Conservation (phyloP, 1,140 invertebrate genomes). For the Bombus turneri region DNA sequence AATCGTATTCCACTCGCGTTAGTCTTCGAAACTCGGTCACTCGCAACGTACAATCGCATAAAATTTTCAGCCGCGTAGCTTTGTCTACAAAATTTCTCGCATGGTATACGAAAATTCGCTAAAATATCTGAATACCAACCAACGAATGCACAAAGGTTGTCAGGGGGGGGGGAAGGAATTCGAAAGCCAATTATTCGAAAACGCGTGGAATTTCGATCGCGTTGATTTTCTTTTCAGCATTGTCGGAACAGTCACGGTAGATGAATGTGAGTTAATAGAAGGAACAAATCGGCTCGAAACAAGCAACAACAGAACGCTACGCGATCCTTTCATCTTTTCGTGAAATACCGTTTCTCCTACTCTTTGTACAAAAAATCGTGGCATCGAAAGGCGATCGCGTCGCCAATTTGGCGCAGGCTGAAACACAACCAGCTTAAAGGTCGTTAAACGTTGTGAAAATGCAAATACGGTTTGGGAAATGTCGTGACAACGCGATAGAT, state of each 20-base stretch:
- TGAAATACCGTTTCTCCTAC: not conserved
- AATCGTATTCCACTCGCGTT: not conserved
- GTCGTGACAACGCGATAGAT: not conserved
- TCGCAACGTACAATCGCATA: not conserved
- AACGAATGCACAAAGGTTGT: not conserved
- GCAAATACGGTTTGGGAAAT: not conserved
- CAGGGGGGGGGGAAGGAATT: no score
- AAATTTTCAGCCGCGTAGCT: not conserved
- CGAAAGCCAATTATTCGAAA: not conserved
- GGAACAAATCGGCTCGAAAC: not conserved
- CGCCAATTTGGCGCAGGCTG: not conserved
- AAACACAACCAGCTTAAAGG: constrained; percentile 1
- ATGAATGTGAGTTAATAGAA: not conserved
- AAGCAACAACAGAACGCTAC: not conserved
- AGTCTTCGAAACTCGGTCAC: not conserved
- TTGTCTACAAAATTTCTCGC: not conserved
- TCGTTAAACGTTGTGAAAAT: constrained; percentile 25
- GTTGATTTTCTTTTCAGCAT: not conserved
- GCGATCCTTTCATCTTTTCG: not conserved
- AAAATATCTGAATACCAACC: not conserved
- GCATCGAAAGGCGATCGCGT: not conserved
- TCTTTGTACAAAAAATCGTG: not conserved
- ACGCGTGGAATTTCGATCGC: not conserved
- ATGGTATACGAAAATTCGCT: not conserved
- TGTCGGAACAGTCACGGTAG: no score